Conservation (phyloP, 2,797 vertebrate genomes). For the Erpetoichthys calabaricus region DNA sequence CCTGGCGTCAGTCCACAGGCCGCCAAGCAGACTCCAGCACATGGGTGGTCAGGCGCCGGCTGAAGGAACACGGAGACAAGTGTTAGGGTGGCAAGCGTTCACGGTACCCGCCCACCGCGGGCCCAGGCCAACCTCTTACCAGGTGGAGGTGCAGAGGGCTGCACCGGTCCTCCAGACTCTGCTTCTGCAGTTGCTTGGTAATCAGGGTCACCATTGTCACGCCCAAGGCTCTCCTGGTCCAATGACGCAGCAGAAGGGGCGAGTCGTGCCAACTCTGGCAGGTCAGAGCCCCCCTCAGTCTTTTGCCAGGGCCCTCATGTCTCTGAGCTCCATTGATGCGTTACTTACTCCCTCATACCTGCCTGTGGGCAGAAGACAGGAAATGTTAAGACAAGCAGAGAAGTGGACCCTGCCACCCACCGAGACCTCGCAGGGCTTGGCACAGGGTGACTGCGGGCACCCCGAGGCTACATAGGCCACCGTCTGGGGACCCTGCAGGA, state of each 20-base stretch:
- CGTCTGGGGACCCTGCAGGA: no score
- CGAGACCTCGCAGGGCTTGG: no score
- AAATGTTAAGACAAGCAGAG: no score
- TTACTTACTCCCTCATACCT: constrained; percentile 34
- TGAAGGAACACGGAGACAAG: constrained; percentile 33
- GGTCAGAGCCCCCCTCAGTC: constrained; percentile 19
- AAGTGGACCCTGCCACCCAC: no score
- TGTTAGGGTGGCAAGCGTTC: background rate
- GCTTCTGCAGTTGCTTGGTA: constrained; percentile 63
- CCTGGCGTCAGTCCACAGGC: constrained; percentile 83
- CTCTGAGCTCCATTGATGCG: constrained; percentile 25
- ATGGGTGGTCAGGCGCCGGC: constrained; percentile 69
- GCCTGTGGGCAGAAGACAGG: no score
- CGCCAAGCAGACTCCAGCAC: constrained; percentile 58
- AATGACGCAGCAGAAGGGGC: constrained; percentile 12
- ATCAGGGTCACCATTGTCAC: constrained; percentile 69
- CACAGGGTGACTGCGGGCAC: no score
- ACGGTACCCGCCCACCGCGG: background rate
- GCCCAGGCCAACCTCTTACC: constrained; percentile 43
- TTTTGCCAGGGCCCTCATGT: constrained; percentile 31
- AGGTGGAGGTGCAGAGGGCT: constrained; percentile 58
- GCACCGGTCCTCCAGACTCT: constrained; percentile 66
- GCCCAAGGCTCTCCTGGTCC: constrained; percentile 25
- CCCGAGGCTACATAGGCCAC: no score
- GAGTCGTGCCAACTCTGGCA: background rate